These are phyloP conservation scores for Ptychoptera contaminata DNA, from an alignment of 2,888 invertebrate species.

Conservation along the genomic window DNA sequence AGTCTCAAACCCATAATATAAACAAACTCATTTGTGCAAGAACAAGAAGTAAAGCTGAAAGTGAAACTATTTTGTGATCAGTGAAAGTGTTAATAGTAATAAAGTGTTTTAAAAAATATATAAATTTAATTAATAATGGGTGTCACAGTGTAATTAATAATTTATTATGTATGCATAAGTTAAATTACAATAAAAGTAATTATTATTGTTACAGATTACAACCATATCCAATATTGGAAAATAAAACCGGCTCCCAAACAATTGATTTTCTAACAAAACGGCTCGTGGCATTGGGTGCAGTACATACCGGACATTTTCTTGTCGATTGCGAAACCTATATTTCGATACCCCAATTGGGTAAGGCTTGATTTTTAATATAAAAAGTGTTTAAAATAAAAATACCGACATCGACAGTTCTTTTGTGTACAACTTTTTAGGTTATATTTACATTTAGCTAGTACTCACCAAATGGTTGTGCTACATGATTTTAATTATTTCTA, in stretches of 20 bases:
- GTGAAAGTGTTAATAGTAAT: background rate
- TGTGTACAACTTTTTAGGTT: too few relatives aligned
- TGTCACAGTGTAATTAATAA: conserved; percentile 9
- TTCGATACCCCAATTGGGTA: conserved; percentile 39
- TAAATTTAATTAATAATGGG: conserved; percentile 6
- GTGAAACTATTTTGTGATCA: background rate
- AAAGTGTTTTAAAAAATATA: background rate
- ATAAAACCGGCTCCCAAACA: conserved; percentile 76
- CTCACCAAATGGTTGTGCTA: too few relatives aligned
- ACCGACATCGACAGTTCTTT: too few relatives aligned
- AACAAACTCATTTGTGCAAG: background rate
- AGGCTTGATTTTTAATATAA: background rate
- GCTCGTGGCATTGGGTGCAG: conserved; percentile 69
- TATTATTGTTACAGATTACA: conserved; percentile 44
- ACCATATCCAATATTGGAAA: conserved; percentile 75
- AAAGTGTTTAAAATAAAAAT: too few relatives aligned
- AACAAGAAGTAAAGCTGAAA: background rate
- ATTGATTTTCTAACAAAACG: conserved; percentile 78
- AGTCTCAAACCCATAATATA: background rate
- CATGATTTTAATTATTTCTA: too few relatives aligned
- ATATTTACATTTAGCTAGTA: too few relatives aligned
- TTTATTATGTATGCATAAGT: background rate
- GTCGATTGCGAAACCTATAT: conserved; percentile 92
- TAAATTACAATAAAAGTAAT: background rate
- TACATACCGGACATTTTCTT: conserved; percentile 75